These are phyloP conservation scores for Psittacula echo DNA, from an alignment of 2,797 vertebrate species.

Conservation along the genomic window DNA sequence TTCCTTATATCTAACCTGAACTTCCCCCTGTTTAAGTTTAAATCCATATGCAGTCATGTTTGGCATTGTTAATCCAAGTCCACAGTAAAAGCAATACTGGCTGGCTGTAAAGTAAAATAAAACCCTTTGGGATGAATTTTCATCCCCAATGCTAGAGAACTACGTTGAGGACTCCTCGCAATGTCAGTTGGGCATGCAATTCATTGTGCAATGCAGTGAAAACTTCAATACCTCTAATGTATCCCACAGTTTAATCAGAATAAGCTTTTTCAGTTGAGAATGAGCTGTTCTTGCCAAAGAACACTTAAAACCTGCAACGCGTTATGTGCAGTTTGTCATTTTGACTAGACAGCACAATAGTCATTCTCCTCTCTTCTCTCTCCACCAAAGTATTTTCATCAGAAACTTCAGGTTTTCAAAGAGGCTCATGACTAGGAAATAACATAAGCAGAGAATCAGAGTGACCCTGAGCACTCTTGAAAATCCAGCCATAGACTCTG, in stretches of 20 bases:
- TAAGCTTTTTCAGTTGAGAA: constrained; percentile 26
- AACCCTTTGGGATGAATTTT: background rate
- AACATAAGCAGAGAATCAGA: background rate
- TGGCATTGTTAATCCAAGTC: background rate
- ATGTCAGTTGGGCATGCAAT: background rate
- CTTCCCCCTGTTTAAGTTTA: background rate
- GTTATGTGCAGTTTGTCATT: background rate
- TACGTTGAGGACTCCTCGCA: background rate
- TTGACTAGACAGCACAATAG: constrained; percentile 5
- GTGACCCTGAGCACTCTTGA: background rate
- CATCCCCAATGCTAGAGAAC: background rate
- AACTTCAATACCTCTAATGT: background rate
- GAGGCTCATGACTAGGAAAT: background rate
- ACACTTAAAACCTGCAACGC: background rate
- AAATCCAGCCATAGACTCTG: background rate
- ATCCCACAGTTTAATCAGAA: background rate
- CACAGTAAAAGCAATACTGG: background rate
- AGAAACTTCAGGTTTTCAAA: background rate
- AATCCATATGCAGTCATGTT: background rate
- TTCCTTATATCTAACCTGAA: background rate
- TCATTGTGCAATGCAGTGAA: background rate
- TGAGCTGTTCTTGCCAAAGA: constrained; percentile 8
- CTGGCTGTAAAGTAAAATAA: background rate
- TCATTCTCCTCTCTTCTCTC: background rate
- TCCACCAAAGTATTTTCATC: constrained; percentile 11